Conservation (phyloP, 1,140 invertebrate genomes). For the Nasonia giraulti region DNA sequence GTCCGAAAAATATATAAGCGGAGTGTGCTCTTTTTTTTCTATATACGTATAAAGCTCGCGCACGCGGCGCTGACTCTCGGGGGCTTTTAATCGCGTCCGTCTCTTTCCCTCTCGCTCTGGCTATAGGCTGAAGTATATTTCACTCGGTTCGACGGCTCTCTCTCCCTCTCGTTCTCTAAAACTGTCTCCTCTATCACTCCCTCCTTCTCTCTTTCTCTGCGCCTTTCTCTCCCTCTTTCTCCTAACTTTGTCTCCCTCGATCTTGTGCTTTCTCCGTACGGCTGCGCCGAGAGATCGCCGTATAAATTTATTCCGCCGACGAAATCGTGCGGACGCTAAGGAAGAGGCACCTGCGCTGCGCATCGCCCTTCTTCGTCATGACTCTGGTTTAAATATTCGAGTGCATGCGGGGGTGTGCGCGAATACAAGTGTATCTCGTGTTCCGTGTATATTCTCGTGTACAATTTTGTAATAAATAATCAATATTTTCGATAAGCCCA, state of each 20-base stretch:
- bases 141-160: slow-evolving; percentile 35
- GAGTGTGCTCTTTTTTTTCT: not conserved
- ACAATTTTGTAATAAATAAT: no score
- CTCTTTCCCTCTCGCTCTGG: not conserved
- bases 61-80: not conserved
- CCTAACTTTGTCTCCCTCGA: slow-evolving; percentile 26
- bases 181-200: slow-evolving; percentile 44
- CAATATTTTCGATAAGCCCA: no score
- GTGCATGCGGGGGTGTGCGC: not conserved
- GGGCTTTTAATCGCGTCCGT: slow-evolving; percentile 43
- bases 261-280: slow-evolving; percentile 13
- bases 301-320: slow-evolving; percentile 46
- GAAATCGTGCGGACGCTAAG: slow-evolving; percentile 20
- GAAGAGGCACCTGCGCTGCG: slow-evolving; percentile 26
- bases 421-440: no score
- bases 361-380: no score
- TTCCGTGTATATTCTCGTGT: no score
- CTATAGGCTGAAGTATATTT: slow-evolving; percentile 42
- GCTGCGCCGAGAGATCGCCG: not conserved
- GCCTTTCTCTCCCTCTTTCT: slow-evolving; percentile 19
- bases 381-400: slow-evolving; percentile 26
- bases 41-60: slow-evolving; percentile 22
- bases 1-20: not conserved
- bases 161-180: slow-evolving; percentile 38
- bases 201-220: not conserved